A percentile compares a stretch with the other conserved stretches of the same genome.
These are phyloP conservation scores for Pachypeltis micranthus DNA, from an alignment of 1,140 invertebrate genomes.

Conservation along the genomic window DNA sequence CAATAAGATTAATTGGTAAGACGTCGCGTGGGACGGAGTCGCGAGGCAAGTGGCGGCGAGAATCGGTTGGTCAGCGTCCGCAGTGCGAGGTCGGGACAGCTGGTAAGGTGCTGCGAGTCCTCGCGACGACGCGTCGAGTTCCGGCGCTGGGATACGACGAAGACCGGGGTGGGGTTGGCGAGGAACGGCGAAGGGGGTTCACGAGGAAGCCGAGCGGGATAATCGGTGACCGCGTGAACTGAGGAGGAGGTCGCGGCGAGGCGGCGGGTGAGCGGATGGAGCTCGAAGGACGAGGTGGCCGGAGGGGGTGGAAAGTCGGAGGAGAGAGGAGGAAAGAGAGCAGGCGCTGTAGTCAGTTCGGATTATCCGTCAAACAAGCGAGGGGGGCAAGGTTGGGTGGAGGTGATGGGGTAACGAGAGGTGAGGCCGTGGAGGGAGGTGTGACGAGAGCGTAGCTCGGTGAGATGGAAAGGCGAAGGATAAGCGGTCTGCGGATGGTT, in stretches of 20 bases:
- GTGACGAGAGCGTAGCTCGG: neutral
- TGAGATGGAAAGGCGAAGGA: neutral
- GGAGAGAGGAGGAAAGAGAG: no score
- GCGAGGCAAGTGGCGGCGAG: no score
- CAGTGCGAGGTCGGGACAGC: neutral
- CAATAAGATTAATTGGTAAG: no score
- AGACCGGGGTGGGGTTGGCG: neutral
- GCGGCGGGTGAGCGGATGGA: no score
- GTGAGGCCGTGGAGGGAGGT: no score
- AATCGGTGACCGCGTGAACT: slow-evolving; percentile 1
- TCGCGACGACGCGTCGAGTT: neutral
- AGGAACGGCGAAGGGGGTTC: neutral
- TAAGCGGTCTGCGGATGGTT: no score
- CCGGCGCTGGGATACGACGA: no score
- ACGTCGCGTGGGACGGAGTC: no score
- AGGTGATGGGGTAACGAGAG: neutral
- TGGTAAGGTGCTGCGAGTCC: neutral
- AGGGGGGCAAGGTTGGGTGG: no score
- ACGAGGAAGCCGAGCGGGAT: neutral
- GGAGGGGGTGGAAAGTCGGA: neutral
- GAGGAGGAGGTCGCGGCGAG: neutral
- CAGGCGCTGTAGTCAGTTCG: no score
- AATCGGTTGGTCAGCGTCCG: no score
- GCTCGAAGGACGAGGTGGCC: neutral
- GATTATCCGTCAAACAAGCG: no score